Conservation (phyloP, 2,888 invertebrate genomes). For the Proisotoma minuta region DNA sequence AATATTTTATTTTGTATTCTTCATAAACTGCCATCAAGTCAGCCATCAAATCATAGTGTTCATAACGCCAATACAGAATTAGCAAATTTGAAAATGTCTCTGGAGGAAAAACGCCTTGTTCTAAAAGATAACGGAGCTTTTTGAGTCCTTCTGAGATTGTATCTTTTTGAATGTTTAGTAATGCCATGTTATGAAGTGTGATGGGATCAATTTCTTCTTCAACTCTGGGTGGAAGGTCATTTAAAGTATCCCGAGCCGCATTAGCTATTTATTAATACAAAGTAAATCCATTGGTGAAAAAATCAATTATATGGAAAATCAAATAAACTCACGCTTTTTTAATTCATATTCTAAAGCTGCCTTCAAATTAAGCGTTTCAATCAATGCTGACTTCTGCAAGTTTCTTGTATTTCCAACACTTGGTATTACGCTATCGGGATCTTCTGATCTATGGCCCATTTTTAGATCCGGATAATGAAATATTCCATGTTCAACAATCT, state of each 20-base stretch:
- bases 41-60: constrained; percentile 94
- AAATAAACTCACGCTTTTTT: constrained; percentile 21
- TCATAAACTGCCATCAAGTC: constrained; percentile 97
- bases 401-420: constrained; percentile 93
- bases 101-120: constrained; percentile 93
- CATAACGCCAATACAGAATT: constrained; percentile 91
- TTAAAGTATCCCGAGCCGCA: constrained; percentile 76
- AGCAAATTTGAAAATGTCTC: constrained; percentile 96
- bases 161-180: constrained; percentile 81
- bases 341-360: constrained; percentile 92
- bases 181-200: constrained; percentile 92
- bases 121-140: constrained; percentile 85
- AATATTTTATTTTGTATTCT: constrained; percentile 88
- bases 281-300: neutral
- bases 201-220: constrained; percentile 97
- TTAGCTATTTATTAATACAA: constrained; percentile 57
- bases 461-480: constrained; percentile 94
- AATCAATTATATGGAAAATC: neutral
- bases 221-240: constrained; percentile 85
- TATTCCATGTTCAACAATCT: constrained; percentile 92
- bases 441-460: constrained; percentile 93
- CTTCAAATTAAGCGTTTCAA: constrained; percentile 97
- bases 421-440: constrained; percentile 71
- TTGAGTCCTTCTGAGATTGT: constrained; percentile 93
- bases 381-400: constrained; percentile 89